Percentiles rank a stretch among this genome's conserved stretches.
Evolutionary conservation across 2,888 invertebrate species (phyloP).

Genomic region (Calliopum simillimum): DNA sequence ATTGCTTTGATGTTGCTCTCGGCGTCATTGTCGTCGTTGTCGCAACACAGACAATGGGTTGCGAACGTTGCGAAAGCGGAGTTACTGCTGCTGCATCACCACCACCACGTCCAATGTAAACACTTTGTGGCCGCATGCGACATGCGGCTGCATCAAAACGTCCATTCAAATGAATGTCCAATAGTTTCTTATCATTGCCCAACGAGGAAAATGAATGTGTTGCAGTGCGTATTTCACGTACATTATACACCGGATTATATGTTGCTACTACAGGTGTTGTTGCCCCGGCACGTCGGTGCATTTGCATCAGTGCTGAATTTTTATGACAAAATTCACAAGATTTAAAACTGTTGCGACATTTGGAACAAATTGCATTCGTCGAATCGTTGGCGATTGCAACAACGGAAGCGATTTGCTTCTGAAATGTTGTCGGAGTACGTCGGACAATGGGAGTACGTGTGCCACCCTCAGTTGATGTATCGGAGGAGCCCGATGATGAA

Average conservation of each 20-base stretch:
- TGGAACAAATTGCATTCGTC: conserved; percentile 47
- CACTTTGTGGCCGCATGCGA: conserved; percentile 51
- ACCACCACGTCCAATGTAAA: conserved; percentile 47
- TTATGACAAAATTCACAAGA: conserved; percentile 62
- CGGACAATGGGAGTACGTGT: conserved; percentile 38
- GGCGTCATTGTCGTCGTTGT: conserved; percentile 40
- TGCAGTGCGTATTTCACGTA: conserved; percentile 66
- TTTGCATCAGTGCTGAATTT: conserved; percentile 54
- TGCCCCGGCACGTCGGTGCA: conserved; percentile 34
- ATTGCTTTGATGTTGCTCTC: conserved; percentile 22
- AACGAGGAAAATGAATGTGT: conserved; percentile 66
- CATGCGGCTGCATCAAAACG: conserved; percentile 52
- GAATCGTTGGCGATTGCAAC: conserved; percentile 34
- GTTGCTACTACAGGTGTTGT: conserved; percentile 46
- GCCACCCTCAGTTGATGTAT: conserved; percentile 56
- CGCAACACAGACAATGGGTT: background rate
- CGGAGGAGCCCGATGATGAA: conserved; percentile 59
- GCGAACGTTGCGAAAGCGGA: conserved; percentile 44
- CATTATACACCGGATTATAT: conserved; percentile 67
- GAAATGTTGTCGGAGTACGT: conserved; percentile 41
- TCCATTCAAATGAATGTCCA: conserved; percentile 63
- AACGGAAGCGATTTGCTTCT: conserved; percentile 33
- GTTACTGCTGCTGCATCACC: conserved; percentile 41
- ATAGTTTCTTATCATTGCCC: conserved; percentile 66
- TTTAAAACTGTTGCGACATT: conserved; percentile 59